These are phyloP conservation scores for Cheilosia vulpina DNA, from an alignment of 2,888 invertebrate genomes.

Conservation along the genomic window DNA sequence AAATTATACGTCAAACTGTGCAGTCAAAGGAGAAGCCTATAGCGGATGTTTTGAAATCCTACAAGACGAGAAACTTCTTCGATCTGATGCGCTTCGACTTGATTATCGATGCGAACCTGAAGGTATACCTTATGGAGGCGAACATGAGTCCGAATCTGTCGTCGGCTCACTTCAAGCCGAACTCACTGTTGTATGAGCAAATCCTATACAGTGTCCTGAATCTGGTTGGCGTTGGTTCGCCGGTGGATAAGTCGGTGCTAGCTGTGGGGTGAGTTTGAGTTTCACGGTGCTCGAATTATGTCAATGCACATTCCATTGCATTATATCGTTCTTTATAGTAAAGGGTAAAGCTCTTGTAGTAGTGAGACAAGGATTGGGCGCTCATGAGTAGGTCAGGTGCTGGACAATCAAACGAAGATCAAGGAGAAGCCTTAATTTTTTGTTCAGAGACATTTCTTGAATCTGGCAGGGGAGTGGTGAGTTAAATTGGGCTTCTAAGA, in stretches of 20 bases:
- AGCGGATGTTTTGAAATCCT: slow-evolving; percentile 85
- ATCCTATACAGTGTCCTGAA: slow-evolving; percentile 93
- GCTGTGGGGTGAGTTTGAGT: slow-evolving; percentile 81
- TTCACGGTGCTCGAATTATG: too few relatives aligned
- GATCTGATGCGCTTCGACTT: slow-evolving; percentile 98
- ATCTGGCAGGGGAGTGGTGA: too few relatives aligned
- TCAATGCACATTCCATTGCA: too few relatives aligned
- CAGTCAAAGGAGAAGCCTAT: slow-evolving; percentile 90
- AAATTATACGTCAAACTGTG: slow-evolving; percentile 89
- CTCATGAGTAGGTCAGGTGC: too few relatives aligned
- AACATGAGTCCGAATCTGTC: slow-evolving; percentile 99
- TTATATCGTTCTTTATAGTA: too few relatives aligned
- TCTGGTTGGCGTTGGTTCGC: slow-evolving; percentile 89
- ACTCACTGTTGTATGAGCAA: slow-evolving; percentile 95
- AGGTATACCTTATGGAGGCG: slow-evolving; percentile 95
- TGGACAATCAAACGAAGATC: too few relatives aligned
- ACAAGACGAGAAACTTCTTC: slow-evolving; percentile 90
- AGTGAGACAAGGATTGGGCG: too few relatives aligned
- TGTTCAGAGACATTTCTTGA: too few relatives aligned
- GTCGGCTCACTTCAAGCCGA: slow-evolving; percentile 95
- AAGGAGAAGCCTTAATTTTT: too few relatives aligned
- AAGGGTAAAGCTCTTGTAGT: too few relatives aligned
- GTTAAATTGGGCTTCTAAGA: too few relatives aligned
- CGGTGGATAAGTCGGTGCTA: slow-evolving; percentile 83
- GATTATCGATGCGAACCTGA: slow-evolving; percentile 93